phyloP scores from a whole-genome alignment of 2,888 invertebrate species.

The Taenaris catops region DNA sequence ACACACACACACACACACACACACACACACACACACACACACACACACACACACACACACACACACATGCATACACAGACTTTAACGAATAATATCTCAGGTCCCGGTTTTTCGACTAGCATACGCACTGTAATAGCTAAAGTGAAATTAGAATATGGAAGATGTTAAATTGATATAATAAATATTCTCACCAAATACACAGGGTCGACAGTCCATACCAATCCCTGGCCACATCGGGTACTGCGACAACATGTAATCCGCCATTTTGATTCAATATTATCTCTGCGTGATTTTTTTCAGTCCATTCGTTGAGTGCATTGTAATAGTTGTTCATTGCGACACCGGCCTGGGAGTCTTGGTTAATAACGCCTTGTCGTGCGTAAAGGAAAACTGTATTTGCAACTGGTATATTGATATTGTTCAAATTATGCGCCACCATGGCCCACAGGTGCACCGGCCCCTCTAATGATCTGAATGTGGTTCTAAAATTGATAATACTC shows the following conservation, averaged over 20 bases:
- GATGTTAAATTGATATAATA: slow-evolving; percentile 7
- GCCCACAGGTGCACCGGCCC: slow-evolving; percentile 54
- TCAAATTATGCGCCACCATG: slow-evolving; percentile 56
- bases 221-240: slow-evolving; percentile 52
- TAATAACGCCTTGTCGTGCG: slow-evolving; percentile 37
- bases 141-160: too few relatives aligned
- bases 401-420: slow-evolving; percentile 40
- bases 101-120: too few relatives aligned
- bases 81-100: too few relatives aligned
- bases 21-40: too few relatives aligned
- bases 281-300: slow-evolving; percentile 41
- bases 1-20: too few relatives aligned
- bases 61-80: too few relatives aligned
- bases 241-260: slow-evolving; percentile 45
- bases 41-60: too few relatives aligned
- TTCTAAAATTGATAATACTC: slow-evolving; percentile 29
- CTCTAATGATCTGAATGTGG: slow-evolving; percentile 38
- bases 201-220: slow-evolving; percentile 59
- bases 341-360: slow-evolving; percentile 43
- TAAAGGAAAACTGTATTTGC: slow-evolving; percentile 38
- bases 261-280: slow-evolving; percentile 48
- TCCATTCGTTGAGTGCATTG: slow-evolving; percentile 49
- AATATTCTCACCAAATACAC: slow-evolving; percentile 69
- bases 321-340: slow-evolving; percentile 48
- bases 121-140: too few relatives aligned